Percentiles rank a stretch among this genome's conserved stretches.
phyloP scores from a whole-genome alignment of 2,113 vertebrate species.

The Donacobius atricapilla region DNA sequence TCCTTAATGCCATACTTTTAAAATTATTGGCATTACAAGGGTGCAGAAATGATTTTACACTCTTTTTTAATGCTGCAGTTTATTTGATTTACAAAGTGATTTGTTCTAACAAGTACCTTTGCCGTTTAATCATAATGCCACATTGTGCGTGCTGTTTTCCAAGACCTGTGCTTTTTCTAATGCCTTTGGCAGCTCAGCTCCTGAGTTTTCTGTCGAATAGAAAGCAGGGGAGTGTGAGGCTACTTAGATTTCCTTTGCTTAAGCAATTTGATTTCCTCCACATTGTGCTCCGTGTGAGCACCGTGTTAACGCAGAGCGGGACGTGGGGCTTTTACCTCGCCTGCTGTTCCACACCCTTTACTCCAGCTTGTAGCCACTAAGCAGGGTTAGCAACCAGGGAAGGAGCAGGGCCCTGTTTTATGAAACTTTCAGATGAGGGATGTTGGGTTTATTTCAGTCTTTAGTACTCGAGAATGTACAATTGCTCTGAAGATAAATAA shows the following conservation, averaged over 20 bases:
- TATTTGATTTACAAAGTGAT: conserved; percentile 74
- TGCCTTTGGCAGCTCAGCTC: conserved; percentile 55
- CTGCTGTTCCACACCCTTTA: conserved; percentile 13
- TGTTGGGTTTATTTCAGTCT: conserved; percentile 75
- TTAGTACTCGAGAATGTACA: conserved; percentile 75
- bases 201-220: neutral
- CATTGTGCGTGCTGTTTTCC: conserved; percentile 57
- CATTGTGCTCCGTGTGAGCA: conserved; percentile 51
- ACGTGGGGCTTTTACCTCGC: conserved; percentile 20
- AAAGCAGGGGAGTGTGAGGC: conserved; percentile 16
- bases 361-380: conserved; percentile 7
- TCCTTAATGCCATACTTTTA: conserved; percentile 60
- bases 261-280: conserved; percentile 48
- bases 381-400: conserved; percentile 53
- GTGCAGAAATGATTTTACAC: conserved; percentile 60
- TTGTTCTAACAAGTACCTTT: conserved; percentile 73
- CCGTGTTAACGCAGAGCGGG: conserved; percentile 6
- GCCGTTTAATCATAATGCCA: conserved; percentile 69
- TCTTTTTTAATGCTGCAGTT: conserved; percentile 67
- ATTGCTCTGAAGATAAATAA: conserved; percentile 86
- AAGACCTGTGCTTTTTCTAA: conserved; percentile 6
- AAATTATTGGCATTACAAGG: conserved; percentile 70
- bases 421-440: conserved; percentile 76
- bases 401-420: conserved; percentile 24
- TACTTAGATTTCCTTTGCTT: conserved; percentile 23